phyloP scores from a whole-genome alignment of 2,797 vertebrate species.

The Acropternis orthonyx region DNA sequence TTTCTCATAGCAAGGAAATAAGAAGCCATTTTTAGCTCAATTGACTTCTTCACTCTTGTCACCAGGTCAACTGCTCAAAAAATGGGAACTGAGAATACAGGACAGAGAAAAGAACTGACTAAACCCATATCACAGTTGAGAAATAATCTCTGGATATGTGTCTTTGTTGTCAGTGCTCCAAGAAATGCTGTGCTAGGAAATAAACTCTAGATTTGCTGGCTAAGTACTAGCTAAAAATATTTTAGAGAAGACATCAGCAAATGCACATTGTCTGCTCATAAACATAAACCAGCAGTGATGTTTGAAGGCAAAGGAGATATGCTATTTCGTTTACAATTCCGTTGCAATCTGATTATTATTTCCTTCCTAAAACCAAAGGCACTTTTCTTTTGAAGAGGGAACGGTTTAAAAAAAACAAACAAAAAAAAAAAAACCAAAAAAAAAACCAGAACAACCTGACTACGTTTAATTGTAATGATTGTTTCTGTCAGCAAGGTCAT shows the following conservation, averaged over 20 bases:
- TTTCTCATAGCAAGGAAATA: neutral
- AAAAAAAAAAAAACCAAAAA: neutral
- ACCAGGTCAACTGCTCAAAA: neutral
- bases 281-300: neutral
- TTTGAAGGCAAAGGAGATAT: neutral
- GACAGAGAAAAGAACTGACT: neutral
- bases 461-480: neutral
- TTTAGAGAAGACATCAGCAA: neutral
- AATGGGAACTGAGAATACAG: neutral
- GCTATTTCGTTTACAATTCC: neutral
- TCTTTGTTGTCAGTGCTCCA: neutral
- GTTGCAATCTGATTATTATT: neutral
- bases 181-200: neutral
- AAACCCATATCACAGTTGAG: neutral
- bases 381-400: neutral
- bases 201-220: neutral
- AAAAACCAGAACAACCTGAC: neutral
- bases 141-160: neutral
- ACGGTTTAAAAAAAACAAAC: neutral
- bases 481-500: constrained; percentile 20
- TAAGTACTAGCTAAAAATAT: neutral
- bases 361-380: neutral
- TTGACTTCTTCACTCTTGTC: neutral
- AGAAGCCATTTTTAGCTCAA: neutral
- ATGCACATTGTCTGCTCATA: neutral